Evolutionary conservation across 2,888 invertebrate genomes (phyloP).

Genomic region (Cetonia aurata): DNA sequence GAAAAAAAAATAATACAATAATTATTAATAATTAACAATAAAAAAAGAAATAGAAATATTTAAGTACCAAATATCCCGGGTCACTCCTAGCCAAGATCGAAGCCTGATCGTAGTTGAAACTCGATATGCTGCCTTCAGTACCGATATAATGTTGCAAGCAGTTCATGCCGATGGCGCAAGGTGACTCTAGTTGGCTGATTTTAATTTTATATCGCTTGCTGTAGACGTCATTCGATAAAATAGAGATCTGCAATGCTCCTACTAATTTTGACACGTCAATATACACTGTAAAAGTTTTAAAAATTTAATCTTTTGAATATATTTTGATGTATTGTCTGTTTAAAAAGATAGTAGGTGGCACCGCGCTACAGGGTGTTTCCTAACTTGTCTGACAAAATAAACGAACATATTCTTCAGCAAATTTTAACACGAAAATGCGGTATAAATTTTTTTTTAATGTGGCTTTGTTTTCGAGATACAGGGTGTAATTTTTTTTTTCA

Average conservation of each 20-base stretch:
- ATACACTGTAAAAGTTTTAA: constrained; percentile 71
- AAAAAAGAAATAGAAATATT: constrained; percentile 50
- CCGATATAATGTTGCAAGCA: constrained; percentile 76
- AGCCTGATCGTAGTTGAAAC: constrained; percentile 78
- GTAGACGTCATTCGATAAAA: constrained; percentile 72
- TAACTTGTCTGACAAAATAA: not conserved
- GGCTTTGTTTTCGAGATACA: no score
- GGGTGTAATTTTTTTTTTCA: no score
- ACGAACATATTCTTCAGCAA: not conserved
- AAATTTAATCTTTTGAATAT: no score
- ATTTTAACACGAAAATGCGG: not conserved
- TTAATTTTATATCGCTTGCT: constrained; percentile 75
- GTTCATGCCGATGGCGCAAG: constrained; percentile 66
- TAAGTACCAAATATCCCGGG: constrained; percentile 76
- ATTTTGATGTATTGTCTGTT: no score
- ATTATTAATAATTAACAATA: no score
- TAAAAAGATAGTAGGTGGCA: no score
- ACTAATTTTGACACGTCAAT: constrained; percentile 75
- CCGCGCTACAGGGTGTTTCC: no score
- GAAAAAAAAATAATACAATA: not conserved
- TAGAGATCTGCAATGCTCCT: constrained; percentile 76
- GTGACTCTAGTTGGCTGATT: constrained; percentile 69
- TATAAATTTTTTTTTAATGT: no score
- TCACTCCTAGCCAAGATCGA: constrained; percentile 70
- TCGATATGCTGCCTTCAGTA: constrained; percentile 73